These are phyloP conservation scores for Nomada hirtipes DNA, from an alignment of 2,888 invertebrate species.

Conservation along the genomic window DNA sequence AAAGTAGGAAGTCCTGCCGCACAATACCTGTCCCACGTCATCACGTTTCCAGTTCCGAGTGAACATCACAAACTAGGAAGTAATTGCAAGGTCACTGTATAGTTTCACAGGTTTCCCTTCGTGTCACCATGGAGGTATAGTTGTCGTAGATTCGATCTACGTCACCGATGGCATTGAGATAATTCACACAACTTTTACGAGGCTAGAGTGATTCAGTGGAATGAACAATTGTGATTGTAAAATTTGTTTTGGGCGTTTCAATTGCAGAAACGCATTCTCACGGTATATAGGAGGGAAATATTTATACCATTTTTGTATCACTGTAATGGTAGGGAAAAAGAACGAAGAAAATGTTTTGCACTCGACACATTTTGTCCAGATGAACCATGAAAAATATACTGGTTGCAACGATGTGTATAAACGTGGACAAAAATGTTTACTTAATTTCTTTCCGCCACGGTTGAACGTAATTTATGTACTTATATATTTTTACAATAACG, in stretches of 20 bases:
- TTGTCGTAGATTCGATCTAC: conserved; percentile 8
- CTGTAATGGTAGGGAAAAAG: no score
- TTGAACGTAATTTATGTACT: no score
- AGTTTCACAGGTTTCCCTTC: conserved; percentile 5
- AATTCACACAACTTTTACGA: not conserved
- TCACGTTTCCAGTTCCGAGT: conserved; percentile 3
- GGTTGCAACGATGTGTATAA: not conserved
- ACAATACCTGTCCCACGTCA: conserved; percentile 32
- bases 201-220: not conserved
- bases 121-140: not conserved
- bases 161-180: conserved; percentile 23
- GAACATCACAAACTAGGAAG: conserved; percentile 35
- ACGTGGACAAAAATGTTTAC: no score
- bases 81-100: conserved; percentile 15
- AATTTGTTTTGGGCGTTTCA: not conserved
- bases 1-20: conserved; percentile 27
- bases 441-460: no score
- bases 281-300: not conserved
- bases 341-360: no score
- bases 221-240: not conserved
- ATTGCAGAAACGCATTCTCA: no score
- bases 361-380: not conserved
- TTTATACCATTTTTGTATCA: not conserved
- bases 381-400: not conserved
- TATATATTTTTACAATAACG: no score